A percentile compares a stretch with the other conserved stretches of the same genome.
These are phyloP conservation scores for Rosalia funebris DNA, from an alignment of 2,888 invertebrate species.

Conservation along the genomic window DNA sequence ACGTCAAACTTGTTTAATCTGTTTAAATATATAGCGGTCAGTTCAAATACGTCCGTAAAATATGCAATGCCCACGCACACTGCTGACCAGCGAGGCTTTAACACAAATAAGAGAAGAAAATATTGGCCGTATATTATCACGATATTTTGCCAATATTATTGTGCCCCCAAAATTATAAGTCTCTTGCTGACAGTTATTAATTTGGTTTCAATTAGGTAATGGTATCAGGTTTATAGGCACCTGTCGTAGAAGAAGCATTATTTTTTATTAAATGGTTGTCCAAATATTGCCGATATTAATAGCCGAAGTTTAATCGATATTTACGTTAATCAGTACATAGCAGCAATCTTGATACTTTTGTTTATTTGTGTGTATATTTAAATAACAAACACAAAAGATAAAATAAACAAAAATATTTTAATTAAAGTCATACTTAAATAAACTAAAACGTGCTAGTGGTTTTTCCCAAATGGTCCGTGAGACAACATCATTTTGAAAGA, in stretches of 20 bases:
- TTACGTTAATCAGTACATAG: no score
- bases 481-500: no score
- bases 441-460: no score
- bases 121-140: constrained; percentile 26
- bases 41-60: constrained; percentile 49
- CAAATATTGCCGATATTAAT: background rate
- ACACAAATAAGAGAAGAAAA: constrained; percentile 19
- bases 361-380: no score
- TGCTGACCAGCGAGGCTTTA: constrained; percentile 28
- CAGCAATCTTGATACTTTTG: no score
- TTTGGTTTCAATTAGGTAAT: constrained; percentile 7
- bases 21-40: constrained; percentile 57
- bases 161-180: constrained; percentile 27
- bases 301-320: no score
- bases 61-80: constrained; percentile 48
- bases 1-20: constrained; percentile 59
- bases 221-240: no score
- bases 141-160: constrained; percentile 28
- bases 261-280: background rate
- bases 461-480: no score
- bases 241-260: background rate
- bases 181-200: constrained; percentile 23
- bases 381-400: no score
- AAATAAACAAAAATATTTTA: no score
- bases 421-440: no score